Evolutionary conservation across 2,797 vertebrate genomes (phyloP).

Genomic region (Nothura maculosa): DNA sequence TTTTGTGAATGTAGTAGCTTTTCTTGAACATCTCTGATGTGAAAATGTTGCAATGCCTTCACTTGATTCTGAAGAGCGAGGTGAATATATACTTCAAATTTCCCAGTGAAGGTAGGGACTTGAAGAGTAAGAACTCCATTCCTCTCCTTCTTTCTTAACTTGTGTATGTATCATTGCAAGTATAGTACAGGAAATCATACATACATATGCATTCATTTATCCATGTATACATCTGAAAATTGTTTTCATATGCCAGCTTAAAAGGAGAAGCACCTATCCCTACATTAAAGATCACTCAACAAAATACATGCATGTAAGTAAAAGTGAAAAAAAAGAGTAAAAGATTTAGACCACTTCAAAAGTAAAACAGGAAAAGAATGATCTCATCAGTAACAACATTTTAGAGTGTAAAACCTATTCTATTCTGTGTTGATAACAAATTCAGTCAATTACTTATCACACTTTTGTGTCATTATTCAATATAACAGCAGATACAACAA

Average conservation of each 20-base stretch:
- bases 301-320: neutral
- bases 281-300: neutral
- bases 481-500: neutral
- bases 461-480: neutral
- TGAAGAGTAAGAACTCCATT: neutral
- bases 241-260: neutral
- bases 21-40: neutral
- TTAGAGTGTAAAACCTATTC: neutral
- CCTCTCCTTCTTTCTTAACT: neutral
- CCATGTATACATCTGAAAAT: neutral
- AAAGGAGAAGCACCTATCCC: neutral
- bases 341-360: neutral
- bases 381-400: neutral
- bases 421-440: constrained; percentile 14
- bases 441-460: neutral
- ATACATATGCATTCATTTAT: fast-evolving
- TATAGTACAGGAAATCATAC: neutral
- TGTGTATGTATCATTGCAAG: neutral
- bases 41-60: neutral
- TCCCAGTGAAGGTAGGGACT: neutral
- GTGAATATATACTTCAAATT: neutral
- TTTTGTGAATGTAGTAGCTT: neutral
- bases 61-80: fast-evolving
- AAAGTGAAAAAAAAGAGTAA: neutral
- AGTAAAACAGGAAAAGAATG: neutral